Percentiles rank a stretch among this genome's conserved stretches.
These are phyloP conservation scores for Hyphantria cunea DNA, from an alignment of 1,140 invertebrate species.

Conservation along the genomic window DNA sequence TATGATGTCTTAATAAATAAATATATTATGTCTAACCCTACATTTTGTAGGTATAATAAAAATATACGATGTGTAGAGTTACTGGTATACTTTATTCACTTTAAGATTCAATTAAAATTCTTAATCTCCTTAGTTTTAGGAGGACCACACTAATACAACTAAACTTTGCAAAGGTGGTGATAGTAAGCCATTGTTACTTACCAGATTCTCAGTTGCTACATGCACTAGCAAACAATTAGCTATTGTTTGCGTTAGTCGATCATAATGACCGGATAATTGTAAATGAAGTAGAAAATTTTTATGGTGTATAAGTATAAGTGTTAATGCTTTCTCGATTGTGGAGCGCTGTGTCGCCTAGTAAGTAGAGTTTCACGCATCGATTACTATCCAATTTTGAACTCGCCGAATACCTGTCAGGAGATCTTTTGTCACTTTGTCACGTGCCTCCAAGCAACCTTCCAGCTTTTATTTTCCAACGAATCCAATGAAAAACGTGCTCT, in stretches of 20 bases:
- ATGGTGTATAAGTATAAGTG: constrained; percentile 17
- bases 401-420: constrained; percentile 57
- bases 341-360: constrained; percentile 28
- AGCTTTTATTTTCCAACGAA: constrained; percentile 34
- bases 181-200: constrained; percentile 24
- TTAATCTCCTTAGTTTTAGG: constrained; percentile 6
- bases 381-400: constrained; percentile 71
- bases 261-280: constrained; percentile 23
- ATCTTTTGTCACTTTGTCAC: constrained; percentile 71
- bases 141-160: constrained; percentile 1
- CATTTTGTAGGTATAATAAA: too few relatives aligned
- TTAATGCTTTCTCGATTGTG: constrained; percentile 2
- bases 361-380: constrained; percentile 69
- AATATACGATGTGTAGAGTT: too few relatives aligned
- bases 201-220: constrained; percentile 19
- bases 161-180: constrained; percentile 22
- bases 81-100: too few relatives aligned
- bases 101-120: not conserved
- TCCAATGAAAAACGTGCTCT: constrained; percentile 41
- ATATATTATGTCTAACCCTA: too few relatives aligned
- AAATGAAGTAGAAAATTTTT: constrained; percentile 15
- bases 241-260: constrained; percentile 23
- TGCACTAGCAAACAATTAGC: constrained; percentile 24
- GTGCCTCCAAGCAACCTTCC: constrained; percentile 46
- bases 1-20: too few relatives aligned